Evolutionary conservation across 1,140 invertebrate genomes (phyloP).

Genomic region (Diachasma alloeum): DNA sequence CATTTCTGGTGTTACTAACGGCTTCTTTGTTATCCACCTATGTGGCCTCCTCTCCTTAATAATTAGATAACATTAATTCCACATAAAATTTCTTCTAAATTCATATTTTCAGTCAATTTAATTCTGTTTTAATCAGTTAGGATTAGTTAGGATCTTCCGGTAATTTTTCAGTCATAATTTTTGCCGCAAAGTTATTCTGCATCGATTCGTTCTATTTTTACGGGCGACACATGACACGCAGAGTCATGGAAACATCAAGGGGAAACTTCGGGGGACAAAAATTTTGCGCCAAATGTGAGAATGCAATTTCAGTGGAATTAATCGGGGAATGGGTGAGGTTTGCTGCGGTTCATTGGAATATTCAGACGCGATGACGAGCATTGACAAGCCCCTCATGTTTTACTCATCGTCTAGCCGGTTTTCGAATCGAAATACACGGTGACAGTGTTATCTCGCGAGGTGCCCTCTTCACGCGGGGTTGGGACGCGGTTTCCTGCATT

Average conservation of each 20-base stretch:
- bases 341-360: not conserved
- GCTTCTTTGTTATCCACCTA: too few relatives aligned
- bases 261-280: not conserved
- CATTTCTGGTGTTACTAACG: not conserved
- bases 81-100: too few relatives aligned
- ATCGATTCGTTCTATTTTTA: not conserved
- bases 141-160: too few relatives aligned
- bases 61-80: too few relatives aligned
- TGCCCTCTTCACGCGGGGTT: not conserved
- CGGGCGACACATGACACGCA: not conserved
- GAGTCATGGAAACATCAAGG: not conserved
- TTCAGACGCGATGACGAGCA: not conserved
- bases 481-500: not conserved
- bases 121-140: too few relatives aligned
- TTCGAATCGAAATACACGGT: not conserved
- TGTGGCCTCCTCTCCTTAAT: too few relatives aligned
- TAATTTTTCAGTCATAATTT: not conserved
- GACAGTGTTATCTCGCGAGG: not conserved
- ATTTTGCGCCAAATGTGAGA: not conserved
- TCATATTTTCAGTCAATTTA: too few relatives aligned
- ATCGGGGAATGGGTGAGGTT: not conserved
- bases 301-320: not conserved
- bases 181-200: not conserved
- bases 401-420: not conserved
- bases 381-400: not conserved